Evolutionary conservation across 2,797 vertebrate genomes (phyloP), one percentile per base, ranked within the genome.

Genomic region (Pangasius macronema): DNA sequence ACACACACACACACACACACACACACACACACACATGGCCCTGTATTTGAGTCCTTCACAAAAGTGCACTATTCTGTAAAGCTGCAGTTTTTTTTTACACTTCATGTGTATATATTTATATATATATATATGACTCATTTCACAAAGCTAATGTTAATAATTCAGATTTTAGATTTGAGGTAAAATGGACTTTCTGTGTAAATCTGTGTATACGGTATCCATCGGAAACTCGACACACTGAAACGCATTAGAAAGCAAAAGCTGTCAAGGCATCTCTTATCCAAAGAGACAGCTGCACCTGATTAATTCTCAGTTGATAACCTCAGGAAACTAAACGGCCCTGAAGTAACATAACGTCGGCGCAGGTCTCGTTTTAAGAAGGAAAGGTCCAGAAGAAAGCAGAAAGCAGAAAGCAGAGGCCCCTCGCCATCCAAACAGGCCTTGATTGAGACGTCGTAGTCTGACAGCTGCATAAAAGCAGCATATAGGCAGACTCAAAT

Each of bases 111-210:
- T 14, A n/a, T 30, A 93, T 92, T n/a, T n/a, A n/a, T n/a, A n/a
- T n/a, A n/a, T n/a, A n/a, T n/a, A n/a, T 30, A 93, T 92, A 93
- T 88, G 91, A 59, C 85, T 86, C 85, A 76, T 89, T 87, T 87
- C 76, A 89, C 80, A 91, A 70, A 76, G 87, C 90, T 84, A 83
- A 46, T 82, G 92, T 93, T 86, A 94, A 95, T 95, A 92, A 95
- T 95, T 95, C 61, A 95, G 91, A 88, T 87, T 85, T 10, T 46
- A 46, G 87, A 89, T 91, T 88, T 88, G 79, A 83, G 84, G 84
- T 86, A 88, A 92, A 94, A 96, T 95, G 93, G 94, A 92, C 90
- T 95, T 96, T 94, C 88, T 88, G 79, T 92, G 93, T 93, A 93
- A 93, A 94, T 94, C 92, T 91, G 91, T 91, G 89, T 77, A 55